These are phyloP conservation scores for Electrona antarctica DNA, from an alignment of 2,113 vertebrate species.

Conservation along the genomic window DNA sequence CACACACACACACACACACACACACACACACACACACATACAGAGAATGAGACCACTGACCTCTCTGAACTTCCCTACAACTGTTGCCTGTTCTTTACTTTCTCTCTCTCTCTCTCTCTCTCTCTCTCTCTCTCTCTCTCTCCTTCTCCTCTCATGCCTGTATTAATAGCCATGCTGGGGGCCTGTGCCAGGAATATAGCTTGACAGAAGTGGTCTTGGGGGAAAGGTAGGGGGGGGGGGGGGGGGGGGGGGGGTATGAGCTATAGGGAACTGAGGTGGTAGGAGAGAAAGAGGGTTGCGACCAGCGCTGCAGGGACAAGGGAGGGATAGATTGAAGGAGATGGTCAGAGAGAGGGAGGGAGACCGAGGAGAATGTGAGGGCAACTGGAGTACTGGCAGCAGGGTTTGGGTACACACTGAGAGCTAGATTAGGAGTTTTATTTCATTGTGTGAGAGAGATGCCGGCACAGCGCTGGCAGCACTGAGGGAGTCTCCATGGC, in stretches of 20 bases:
- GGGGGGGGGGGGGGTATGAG: not conserved
- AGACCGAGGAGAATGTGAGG: not conserved
- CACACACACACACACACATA: conserved; percentile 35
- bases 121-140: conserved; percentile 26
- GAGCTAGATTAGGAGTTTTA: conserved; percentile 33
- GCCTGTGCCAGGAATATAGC: conserved; percentile 35
- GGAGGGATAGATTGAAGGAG: not conserved
- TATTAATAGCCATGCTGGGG: conserved; percentile 45
- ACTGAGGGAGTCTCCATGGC: conserved; percentile 25
- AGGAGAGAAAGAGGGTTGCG: not conserved
- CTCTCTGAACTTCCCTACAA: conserved; percentile 7
- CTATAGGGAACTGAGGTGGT: not conserved
- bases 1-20: conserved; percentile 30
- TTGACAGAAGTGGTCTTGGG: conserved; percentile 25
- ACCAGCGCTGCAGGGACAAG: conserved; percentile 3
- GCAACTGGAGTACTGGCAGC: conserved; percentile 1
- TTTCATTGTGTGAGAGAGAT: conserved; percentile 34
- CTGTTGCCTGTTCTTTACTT: conserved; percentile 12
- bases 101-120: not conserved
- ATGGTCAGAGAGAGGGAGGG: not conserved
- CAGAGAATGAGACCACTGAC: not conserved
- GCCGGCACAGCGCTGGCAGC: not conserved
- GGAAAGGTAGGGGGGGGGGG: not conserved
- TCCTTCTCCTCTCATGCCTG: conserved; percentile 20
- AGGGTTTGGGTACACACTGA: conserved; percentile 9